Conservation (phyloP, 2,888 invertebrate species). For the Taphrorychus bicolor region DNA sequence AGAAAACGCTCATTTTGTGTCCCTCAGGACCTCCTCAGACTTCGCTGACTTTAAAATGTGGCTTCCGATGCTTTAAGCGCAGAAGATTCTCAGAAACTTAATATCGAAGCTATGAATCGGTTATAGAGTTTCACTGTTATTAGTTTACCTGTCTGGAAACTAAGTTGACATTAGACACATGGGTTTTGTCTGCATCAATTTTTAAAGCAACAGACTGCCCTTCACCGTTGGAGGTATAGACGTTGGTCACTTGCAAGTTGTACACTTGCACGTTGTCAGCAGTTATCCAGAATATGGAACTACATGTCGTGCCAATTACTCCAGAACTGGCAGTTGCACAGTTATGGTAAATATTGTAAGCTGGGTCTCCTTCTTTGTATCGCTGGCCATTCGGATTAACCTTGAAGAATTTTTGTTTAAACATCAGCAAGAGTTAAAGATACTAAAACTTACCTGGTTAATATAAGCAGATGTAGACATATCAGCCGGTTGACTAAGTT, state of each 20-base stretch:
- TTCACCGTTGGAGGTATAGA: background rate
- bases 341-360: conserved; percentile 6
- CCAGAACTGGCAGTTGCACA: conserved; percentile 7
- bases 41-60: too few species aligned
- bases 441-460: conserved; percentile 11
- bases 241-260: conserved; percentile 18
- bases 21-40: too few species aligned
- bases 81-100: too few species aligned
- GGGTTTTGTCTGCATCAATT: conserved; percentile 18
- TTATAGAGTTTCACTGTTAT: too few species aligned
- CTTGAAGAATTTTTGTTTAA: background rate
- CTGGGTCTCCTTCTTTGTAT: conserved; percentile 20
- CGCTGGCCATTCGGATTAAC: conserved; percentile 22
- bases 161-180: conserved; percentile 5
- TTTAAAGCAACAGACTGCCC: conserved; percentile 24
- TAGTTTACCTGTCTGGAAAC: conserved; percentile 11
- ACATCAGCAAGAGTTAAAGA: background rate
- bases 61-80: too few species aligned
- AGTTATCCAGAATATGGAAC: conserved; percentile 19
- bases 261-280: conserved; percentile 5
- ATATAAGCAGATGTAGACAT: conserved; percentile 13
- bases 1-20: too few species aligned
- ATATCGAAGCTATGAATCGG: too few species aligned
- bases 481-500: conserved; percentile 13
- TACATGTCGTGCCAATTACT: conserved; percentile 17